Evolutionary conservation across 1,140 invertebrate species (phyloP).

Genomic region (Aphelinus certus): DNA sequence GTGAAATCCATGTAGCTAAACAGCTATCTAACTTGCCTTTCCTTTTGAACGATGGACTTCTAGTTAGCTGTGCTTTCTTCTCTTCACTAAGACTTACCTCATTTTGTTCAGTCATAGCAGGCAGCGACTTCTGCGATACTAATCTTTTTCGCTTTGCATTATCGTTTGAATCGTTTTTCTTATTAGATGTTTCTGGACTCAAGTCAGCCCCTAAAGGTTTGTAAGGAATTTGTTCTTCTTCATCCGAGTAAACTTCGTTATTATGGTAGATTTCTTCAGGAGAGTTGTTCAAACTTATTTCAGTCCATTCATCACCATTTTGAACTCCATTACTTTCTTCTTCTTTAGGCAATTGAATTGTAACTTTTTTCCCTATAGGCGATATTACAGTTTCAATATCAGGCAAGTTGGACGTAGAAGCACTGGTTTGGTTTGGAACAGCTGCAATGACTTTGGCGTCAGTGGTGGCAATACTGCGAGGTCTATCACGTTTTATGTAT

Average conservation of each 20-base stretch:
- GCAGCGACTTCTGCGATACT: constrained; percentile 59
- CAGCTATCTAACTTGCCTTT: constrained; percentile 59
- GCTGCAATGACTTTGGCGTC: constrained; percentile 54
- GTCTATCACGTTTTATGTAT: constrained; percentile 62
- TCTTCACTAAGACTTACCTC: constrained; percentile 56
- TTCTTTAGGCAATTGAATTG: constrained; percentile 47
- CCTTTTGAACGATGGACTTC: constrained; percentile 60
- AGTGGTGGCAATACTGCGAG: constrained; percentile 54
- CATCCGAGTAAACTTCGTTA: constrained; percentile 59
- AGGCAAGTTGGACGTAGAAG: constrained; percentile 52
- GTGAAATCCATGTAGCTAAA: constrained; percentile 63
- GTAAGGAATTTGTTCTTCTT: constrained; percentile 62
- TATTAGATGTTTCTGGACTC: constrained; percentile 49
- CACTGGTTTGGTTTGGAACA: constrained; percentile 49
- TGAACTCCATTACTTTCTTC: constrained; percentile 40
- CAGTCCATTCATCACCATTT: constrained; percentile 65
- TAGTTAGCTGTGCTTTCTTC: constrained; percentile 56
- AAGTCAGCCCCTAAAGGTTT: constrained; percentile 59
- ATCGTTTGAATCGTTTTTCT: constrained; percentile 15
- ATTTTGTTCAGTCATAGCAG: constrained; percentile 52
- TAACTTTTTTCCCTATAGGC: constrained; percentile 48
- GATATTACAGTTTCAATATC: constrained; percentile 50
- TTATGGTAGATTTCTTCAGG: constrained; percentile 59
- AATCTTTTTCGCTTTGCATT: constrained; percentile 48
- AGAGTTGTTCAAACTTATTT: constrained; percentile 65